These are phyloP conservation scores for Neomonachus schauinslandi DNA, from an alignment of 2,113 vertebrate species.

Conservation along the genomic window DNA sequence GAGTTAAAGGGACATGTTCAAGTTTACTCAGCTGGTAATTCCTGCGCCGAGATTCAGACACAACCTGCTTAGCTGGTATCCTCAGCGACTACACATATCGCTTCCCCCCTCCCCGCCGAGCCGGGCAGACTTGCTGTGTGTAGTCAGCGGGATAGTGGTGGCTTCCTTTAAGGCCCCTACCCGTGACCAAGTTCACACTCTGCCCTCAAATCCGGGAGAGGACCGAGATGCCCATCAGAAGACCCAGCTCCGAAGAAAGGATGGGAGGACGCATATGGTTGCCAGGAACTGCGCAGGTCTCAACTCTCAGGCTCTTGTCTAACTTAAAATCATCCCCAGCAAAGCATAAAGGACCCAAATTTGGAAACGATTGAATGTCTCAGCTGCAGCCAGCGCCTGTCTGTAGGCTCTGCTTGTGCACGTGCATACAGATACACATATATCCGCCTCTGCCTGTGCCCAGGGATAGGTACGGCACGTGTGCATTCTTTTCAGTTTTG, in stretches of 20 bases:
- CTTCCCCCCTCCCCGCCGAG: not conserved
- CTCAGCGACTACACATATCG: not conserved
- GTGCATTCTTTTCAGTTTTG: conserved; percentile 83
- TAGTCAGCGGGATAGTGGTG: not conserved
- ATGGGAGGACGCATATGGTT: not conserved
- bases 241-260: not conserved
- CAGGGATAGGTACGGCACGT: conserved; percentile 82
- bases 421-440: not conserved
- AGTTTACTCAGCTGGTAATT: not conserved
- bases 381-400: not conserved
- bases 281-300: not conserved
- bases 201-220: not conserved
- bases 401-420: not conserved
- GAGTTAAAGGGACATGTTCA: not conserved
- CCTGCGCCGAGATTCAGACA: not conserved
- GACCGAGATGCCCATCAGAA: not conserved
- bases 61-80: no score
- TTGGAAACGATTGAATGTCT: conserved; percentile 39
- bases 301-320: not conserved
- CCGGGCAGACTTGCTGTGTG: not conserved
- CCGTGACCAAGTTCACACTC: not conserved
- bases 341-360: not conserved
- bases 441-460: conserved; percentile 66
- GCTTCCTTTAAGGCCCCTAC: not conserved
- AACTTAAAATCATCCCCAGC: conserved; percentile 1